Conservation (phyloP, 2,888 invertebrate genomes). For the Himalopsyche kuldschensis region DNA sequence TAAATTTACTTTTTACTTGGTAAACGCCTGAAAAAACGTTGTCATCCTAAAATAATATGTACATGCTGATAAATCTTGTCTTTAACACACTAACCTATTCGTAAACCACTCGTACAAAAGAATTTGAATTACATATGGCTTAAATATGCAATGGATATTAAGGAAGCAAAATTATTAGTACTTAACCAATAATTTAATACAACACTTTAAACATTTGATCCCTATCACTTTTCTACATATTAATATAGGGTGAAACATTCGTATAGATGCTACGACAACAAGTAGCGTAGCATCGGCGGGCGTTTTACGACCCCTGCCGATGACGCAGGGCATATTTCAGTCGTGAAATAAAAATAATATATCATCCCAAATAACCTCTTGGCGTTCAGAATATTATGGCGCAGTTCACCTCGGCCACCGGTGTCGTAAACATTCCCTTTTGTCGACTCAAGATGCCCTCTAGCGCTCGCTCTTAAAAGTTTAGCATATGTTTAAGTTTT, state of each 20-base stretch:
- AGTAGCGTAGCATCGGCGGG: background rate
- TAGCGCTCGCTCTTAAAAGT: background rate
- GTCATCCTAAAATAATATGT: no score
- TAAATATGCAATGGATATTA: no score
- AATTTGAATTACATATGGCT: no score
- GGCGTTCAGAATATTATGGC: background rate
- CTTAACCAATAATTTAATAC: no score
- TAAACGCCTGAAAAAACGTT: no score
- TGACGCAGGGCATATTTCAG: conserved; percentile 38
- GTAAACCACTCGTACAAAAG: no score
- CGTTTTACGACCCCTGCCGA: conserved; percentile 36
- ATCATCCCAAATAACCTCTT: conserved; percentile 33
- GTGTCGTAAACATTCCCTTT: background rate
- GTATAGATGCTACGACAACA: background rate
- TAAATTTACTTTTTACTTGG: no score
- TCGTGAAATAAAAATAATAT: conserved; percentile 37
- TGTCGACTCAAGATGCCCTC: background rate
- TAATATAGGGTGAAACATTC: background rate
- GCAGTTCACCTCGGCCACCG: background rate
- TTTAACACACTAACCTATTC: no score
- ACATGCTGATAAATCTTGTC: no score
- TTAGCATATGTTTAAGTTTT: background rate
- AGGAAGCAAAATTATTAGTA: no score
- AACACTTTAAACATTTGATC: no score
- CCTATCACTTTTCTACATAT: background rate